Evolutionary conservation across 2,888 invertebrate genomes (phyloP).

Genomic region (Ophion ellenae): DNA sequence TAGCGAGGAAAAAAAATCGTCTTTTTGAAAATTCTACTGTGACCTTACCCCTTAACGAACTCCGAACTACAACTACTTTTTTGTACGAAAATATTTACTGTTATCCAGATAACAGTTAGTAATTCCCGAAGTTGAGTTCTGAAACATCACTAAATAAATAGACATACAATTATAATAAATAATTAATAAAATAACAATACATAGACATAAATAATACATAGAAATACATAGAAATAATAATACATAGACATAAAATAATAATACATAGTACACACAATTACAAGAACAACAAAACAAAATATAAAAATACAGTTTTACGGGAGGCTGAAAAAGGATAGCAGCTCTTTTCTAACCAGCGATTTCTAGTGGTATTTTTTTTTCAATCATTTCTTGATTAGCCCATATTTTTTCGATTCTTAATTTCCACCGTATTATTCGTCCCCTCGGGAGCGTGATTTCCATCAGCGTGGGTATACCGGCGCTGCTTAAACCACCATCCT

Average conservation of each 20-base stretch:
- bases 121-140: too few species aligned
- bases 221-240: too few species aligned
- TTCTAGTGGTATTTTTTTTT: background rate
- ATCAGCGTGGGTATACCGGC: background rate
- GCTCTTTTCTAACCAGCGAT: background rate
- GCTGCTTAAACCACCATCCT: background rate
- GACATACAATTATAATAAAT: too few species aligned
- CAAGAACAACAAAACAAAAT: background rate
- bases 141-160: too few species aligned
- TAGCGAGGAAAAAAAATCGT: too few species aligned
- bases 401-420: background rate
- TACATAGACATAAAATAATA: background rate
- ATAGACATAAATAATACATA: too few species aligned
- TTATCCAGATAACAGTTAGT: too few species aligned
- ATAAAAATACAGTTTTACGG: background rate
- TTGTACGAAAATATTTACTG: too few species aligned
- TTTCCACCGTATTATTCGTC: background rate
- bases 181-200: background rate
- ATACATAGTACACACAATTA: background rate
- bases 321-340: background rate
- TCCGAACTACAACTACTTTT: too few species aligned
- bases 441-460: background rate
- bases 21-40: too few species aligned
- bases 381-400: background rate
- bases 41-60: too few species aligned